Conservation (phyloP, 2,797 vertebrate species). For the Poliocrania exsul region DNA sequence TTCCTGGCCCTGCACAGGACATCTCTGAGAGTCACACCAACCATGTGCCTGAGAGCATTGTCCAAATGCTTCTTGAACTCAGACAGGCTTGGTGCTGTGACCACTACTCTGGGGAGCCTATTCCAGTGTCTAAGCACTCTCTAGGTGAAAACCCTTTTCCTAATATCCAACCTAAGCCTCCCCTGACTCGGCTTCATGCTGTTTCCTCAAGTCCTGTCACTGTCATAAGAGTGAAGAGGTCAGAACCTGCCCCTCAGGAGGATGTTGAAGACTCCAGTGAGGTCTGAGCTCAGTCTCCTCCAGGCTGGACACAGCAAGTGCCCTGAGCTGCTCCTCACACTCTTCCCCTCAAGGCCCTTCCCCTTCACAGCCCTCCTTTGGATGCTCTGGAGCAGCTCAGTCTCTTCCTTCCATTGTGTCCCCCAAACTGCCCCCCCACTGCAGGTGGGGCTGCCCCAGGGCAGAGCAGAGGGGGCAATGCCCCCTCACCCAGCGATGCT, state of each 20-base stretch:
- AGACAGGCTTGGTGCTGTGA: background rate
- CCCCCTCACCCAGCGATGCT: fast-evolving
- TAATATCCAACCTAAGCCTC: background rate
- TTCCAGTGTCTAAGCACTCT: background rate
- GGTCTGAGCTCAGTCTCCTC: background rate
- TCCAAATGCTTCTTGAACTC: background rate
- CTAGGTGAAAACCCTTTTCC: background rate
- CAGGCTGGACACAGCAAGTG: background rate
- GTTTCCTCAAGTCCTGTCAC: background rate
- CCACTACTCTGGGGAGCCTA: background rate
- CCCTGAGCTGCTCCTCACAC: background rate
- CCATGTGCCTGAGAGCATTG: background rate
- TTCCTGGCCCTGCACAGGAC: background rate
- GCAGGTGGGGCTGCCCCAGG: background rate
- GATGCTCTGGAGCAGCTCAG: background rate
- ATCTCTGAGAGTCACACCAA: background rate
- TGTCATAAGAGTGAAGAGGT: background rate
- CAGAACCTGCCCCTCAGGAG: background rate
- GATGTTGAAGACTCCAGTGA: background rate
- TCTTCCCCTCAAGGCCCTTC: background rate
- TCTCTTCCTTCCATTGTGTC: background rate
- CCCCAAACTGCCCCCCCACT: background rate
- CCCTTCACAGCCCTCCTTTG: background rate
- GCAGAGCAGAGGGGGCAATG: background rate
- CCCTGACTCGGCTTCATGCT: background rate